Percentiles rank a stretch among this genome's conserved stretches.
phyloP scores from a whole-genome alignment of 1,140 invertebrate species.

The Drosophila chauvacae region DNA sequence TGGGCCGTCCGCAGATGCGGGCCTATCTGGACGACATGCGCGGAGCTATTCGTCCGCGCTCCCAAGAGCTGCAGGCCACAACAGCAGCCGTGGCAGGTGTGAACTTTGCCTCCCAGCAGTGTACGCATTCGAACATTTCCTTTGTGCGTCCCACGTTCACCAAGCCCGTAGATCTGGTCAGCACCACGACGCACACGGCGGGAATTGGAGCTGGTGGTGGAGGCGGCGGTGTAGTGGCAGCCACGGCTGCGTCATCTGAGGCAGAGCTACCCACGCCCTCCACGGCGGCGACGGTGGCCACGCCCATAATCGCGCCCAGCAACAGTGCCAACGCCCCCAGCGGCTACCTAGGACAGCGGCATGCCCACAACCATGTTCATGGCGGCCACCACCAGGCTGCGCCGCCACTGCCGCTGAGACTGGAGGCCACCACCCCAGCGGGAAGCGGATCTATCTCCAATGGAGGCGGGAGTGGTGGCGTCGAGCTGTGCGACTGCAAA shows the following conservation, averaged over 20 bases:
- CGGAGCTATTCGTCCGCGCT: slow-evolving; percentile 54
- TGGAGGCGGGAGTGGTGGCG: slow-evolving; percentile 5
- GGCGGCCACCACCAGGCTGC: slow-evolving; percentile 43
- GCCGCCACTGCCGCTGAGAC: slow-evolving; percentile 20
- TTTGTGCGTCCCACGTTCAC: slow-evolving; percentile 78
- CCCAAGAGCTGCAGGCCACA: slow-evolving; percentile 56
- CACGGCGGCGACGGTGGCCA: slow-evolving; percentile 15
- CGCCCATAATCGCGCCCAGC: slow-evolving; percentile 16
- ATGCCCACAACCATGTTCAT: slow-evolving; percentile 50
- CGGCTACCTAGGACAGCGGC: slow-evolving; percentile 43
- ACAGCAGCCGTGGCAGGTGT: slow-evolving; percentile 25
- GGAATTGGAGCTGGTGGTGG: background rate
- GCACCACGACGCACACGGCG: slow-evolving; percentile 69
- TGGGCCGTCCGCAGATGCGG: slow-evolving; percentile 65
- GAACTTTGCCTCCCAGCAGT: slow-evolving; percentile 5
- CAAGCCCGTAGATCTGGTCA: slow-evolving; percentile 74
- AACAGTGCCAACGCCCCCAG: slow-evolving; percentile 28
- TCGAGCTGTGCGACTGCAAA: slow-evolving; percentile 82
- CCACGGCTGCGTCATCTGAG: slow-evolving; percentile 22
- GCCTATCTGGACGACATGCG: slow-evolving; percentile 69
- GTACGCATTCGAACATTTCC: slow-evolving; percentile 68
- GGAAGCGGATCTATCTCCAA: slow-evolving; percentile 19
- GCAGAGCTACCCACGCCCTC: slow-evolving; percentile 51
- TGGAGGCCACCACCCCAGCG: slow-evolving; percentile 51
- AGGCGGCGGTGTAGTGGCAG: slow-evolving; percentile 12